Base-by-base conservation (phyloP, 2,113 vertebrate species). In the Alaudala cheleensis region DNA sequence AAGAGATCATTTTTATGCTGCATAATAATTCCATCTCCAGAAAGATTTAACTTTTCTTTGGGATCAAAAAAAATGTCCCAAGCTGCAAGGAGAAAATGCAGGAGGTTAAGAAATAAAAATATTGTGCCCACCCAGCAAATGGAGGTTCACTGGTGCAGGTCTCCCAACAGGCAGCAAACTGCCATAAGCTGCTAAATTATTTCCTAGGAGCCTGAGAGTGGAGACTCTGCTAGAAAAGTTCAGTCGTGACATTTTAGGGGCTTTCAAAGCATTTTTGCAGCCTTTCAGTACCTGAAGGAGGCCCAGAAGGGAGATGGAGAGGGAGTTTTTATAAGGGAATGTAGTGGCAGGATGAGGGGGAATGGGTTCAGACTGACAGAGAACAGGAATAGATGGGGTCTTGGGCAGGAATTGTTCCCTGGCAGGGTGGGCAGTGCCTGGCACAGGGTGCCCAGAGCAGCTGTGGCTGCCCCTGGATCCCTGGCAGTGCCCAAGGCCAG, bases 41-140 rank as follows among this genome's bases (percentile, higher is more conserved):
- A 33, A 80, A 62, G 23, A 39, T 44, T 50, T 1, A 1, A 10
- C 8, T 45, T 84, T 73, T 25, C 19, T 49, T 37, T 61, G 40
- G 14, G 21, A 49, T 20, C 11, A 57, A 42, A 42, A 42, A 80
- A 58, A 45, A 10, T 6, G 7, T 40, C 49, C 40, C 29, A 45
- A 7, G 23, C 9, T 40, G 3, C 17, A 71, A 49, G 19, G 11
- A 56, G 34, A 47, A 85, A 60, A 72, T 17, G 3, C 28, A 56
- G 20, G 6, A 7, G 2, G 5, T 4, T 4, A 34, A n/a, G 14
- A 23, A 67, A 45, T 53, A 16, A 70, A 91, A 29, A 47, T 42
- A 4, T 26, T 0, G 0, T 2, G 1, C 24, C 19, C 16, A 24
- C 15, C 4, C 9, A 14, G 10, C 12, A 47, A 44, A 53, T 2